phyloP scores from a whole-genome alignment of 2,888 invertebrate species.

The Hypomecis atomaria region DNA sequence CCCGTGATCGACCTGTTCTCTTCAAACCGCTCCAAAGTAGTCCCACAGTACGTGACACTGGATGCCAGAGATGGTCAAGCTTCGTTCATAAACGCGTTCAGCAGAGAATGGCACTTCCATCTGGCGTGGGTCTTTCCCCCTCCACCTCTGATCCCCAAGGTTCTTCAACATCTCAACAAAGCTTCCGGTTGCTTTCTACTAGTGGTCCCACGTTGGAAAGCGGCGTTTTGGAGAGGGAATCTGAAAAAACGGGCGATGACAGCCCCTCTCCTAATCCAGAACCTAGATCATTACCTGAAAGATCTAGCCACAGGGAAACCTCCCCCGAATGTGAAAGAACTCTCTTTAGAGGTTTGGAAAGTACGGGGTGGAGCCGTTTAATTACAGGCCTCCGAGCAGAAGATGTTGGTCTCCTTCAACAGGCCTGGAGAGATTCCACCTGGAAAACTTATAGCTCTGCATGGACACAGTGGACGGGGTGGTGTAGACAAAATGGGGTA shows the following conservation, averaged over 20 bases:
- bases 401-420: conserved; percentile 20
- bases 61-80: too few species aligned
- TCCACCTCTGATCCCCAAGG: too few species aligned
- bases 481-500: conserved; percentile 34
- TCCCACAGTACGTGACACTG: too few species aligned
- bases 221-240: too few species aligned
- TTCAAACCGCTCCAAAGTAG: too few species aligned
- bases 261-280: conserved; percentile 28
- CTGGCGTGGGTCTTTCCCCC: too few species aligned
- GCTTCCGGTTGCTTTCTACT: too few species aligned
- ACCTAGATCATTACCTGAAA: conserved; percentile 27
- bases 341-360: conserved; percentile 43
- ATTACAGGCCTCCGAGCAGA: neutral
- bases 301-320: conserved; percentile 35
- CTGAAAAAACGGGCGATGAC: neutral
- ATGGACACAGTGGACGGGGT: conserved; percentile 39
- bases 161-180: too few species aligned
- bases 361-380: conserved; percentile 43
- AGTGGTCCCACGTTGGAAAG: too few species aligned
- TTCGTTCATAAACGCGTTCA: too few species aligned
- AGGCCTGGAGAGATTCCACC: conserved; percentile 37
- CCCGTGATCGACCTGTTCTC: too few species aligned
- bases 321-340: conserved; percentile 23
- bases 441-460: conserved; percentile 32
- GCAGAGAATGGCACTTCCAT: too few species aligned